Base-by-base conservation (phyloP, 2,113 vertebrate genomes). In the Trematocara marginatum region DNA sequence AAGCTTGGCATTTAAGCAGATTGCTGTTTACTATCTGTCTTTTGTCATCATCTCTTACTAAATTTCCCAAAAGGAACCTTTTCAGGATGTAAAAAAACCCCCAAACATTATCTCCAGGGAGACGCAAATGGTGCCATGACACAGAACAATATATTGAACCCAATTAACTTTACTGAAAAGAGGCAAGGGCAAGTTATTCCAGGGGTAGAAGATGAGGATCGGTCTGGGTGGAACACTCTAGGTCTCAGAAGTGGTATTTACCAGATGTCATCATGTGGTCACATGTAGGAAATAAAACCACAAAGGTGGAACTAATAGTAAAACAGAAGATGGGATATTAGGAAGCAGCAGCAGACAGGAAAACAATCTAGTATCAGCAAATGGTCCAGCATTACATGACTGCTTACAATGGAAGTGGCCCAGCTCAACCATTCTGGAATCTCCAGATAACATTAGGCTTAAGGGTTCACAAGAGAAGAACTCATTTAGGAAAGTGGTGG, bases 1-100 rank as follows among this genome's bases (percentile, higher is more conserved):
- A 31, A 66, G 6, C 34, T 66, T 38, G 34, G 2, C 10, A 4
- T n/a, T 7, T 38, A 38, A 66, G 2, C 61, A 66, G 2, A 0
- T 40, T 38, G 5, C 0, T 64, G 18, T 20, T 20, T 38, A 6
- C 10, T 66, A n/a, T 61, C 57, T 66, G 18, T 38, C 35, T 66
- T 66, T 66, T 20, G 10, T 66, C 34, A 20, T 40, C 61, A 66
- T 40, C 61, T 20, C 18, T 66, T 66, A 38, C 34, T 7, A 40
- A 10, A 4, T 1, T 57, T 9, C 4, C 57, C 12, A 31, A n/a
- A 64, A n/a, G 34, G 18, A 38, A 66, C 35, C 4, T 40, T 66
- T 20, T 66, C 35, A 40, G 35, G 29, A 38, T 38, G 31, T 12
- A 5, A 66, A 64, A 64, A 10, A 4, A 0, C 26, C 0, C 52